Conservation (phyloP, 35 echinoderm and acorn worm genomes). For the Amphiura filiformis region DNA sequence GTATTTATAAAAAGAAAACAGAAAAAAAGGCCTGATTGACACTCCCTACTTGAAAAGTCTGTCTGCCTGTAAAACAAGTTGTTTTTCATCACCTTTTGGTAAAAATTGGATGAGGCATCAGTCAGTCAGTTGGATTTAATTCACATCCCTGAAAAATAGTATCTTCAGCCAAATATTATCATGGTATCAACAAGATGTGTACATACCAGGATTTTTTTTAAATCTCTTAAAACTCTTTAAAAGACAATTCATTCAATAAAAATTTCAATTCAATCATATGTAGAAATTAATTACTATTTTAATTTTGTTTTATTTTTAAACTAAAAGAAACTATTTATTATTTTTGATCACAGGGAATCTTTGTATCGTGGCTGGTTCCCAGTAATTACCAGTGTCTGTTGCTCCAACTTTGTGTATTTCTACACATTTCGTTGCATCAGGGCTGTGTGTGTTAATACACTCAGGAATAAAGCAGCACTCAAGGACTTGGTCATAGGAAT, state of each 20-base stretch:
- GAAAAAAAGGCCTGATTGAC: no score
- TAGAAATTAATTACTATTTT: not conserved
- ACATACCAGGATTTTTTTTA: no score
- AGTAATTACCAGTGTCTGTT: slow-evolving; percentile 88
- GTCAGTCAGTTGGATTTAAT: no score
- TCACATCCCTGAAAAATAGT: no score
- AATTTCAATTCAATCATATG: not conserved
- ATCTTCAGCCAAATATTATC: no score
- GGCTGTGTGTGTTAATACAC: not conserved
- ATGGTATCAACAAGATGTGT: no score
- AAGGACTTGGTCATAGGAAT: slow-evolving; percentile 82
- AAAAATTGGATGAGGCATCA: no score
- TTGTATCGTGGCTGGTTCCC: slow-evolving; percentile 88
- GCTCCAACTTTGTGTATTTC: slow-evolving; percentile 98
- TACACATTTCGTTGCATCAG: slow-evolving; percentile 88
- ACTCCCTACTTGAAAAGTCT: no score
- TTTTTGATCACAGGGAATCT: slow-evolving; percentile 38
- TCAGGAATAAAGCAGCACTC: slow-evolving; percentile 38
- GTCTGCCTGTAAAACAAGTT: no score
- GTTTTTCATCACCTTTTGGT: no score
- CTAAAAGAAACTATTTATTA: no score
- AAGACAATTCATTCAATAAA: not conserved
- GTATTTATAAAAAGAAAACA: no score
- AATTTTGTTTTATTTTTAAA: not conserved
- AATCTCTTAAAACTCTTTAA: not conserved